Evolutionary conservation across 2,113 vertebrate genomes (phyloP), one percentile per base, ranked within the genome.

Genomic region (Kobus ellipsiprymnus): DNA sequence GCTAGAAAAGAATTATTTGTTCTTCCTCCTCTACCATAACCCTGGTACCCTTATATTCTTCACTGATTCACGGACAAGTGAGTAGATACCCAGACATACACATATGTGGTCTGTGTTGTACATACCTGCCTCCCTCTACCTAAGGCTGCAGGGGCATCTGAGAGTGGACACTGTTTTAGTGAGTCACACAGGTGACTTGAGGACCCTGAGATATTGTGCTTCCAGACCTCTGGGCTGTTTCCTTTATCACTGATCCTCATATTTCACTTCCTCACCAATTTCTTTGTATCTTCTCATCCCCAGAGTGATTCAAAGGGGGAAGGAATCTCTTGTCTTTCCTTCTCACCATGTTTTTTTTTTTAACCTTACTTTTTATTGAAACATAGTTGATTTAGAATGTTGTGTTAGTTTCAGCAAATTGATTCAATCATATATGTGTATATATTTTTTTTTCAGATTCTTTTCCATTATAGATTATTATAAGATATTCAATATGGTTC

Each of bases 231-330:
- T 1, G 0, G 74, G 40, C 11, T 59, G 19, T 29, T 64, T 48
- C 82, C 29, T 62, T 62, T 29, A 29, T 11, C 33, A 11, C 33
- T 17, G 27, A 4, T 14, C 36, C 17, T 85, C 3, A 0, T 6
- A 13, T 57, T 46, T 86, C 33, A 78, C 30, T 67, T 57, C 5
- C 17, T 78, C 1, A 44, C 33, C n/a, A 62, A 5, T 14, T 30
- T 48, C 52, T 91, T 84, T 55, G 23, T 27, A 74, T 11, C 44
- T 87, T 71, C 57, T 88, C 19, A 16, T 81, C 23, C 46, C 36
- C 12, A 4, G 4, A 15, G 16, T 29, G 8, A 48, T 60, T 55
- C 1, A 33, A 7, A 4, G 33, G 1, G 4, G 48, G 3, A 23
- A 2, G 6, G 16, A 3, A 7, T 48, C 71, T 44, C 77, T 80